Evolutionary conservation across 2,888 invertebrate genomes (phyloP).

Genomic region (Dolomedes plantarius): DNA sequence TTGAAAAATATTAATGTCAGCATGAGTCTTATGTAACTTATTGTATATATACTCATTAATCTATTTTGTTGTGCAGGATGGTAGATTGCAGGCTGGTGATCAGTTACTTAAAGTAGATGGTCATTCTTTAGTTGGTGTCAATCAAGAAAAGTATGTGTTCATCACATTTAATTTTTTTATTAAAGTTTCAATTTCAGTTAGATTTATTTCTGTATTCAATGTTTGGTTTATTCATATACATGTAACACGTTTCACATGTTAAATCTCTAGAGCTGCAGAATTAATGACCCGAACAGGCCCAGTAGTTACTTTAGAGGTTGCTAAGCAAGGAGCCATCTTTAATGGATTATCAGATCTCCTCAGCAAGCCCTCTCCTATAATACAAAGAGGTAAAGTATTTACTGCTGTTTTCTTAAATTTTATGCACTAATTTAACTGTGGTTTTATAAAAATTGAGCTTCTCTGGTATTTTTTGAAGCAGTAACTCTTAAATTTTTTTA

Average conservation of each 20-base stretch:
- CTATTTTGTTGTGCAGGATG: too few species aligned
- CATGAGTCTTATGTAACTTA: too few species aligned
- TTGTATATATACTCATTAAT: too few species aligned
- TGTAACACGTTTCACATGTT: neutral
- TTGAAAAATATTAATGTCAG: too few species aligned
- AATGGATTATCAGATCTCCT: slow-evolving; percentile 95
- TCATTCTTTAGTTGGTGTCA: slow-evolving; percentile 89
- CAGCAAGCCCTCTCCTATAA: slow-evolving; percentile 91
- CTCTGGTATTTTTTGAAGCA: too few species aligned
- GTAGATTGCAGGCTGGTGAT: slow-evolving; percentile 96
- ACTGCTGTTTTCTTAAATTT: too few species aligned
- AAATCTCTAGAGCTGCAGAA: slow-evolving; percentile 87
- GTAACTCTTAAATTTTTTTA: too few species aligned
- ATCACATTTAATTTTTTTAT: neutral
- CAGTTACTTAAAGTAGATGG: slow-evolving; percentile 97
- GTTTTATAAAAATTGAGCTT: too few species aligned
- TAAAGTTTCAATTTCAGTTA: too few species aligned
- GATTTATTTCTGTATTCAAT: too few species aligned
- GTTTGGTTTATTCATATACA: neutral
- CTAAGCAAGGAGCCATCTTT: slow-evolving; percentile 97
- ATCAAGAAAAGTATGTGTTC: slow-evolving; percentile 82
- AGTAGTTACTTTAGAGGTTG: slow-evolving; percentile 94
- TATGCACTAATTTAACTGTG: too few species aligned
- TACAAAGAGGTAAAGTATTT: slow-evolving; percentile 83
- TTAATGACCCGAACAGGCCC: slow-evolving; percentile 95